These are phyloP conservation scores for Nomada goodeniana DNA, from an alignment of 2,888 invertebrate genomes.

Conservation along the genomic window DNA sequence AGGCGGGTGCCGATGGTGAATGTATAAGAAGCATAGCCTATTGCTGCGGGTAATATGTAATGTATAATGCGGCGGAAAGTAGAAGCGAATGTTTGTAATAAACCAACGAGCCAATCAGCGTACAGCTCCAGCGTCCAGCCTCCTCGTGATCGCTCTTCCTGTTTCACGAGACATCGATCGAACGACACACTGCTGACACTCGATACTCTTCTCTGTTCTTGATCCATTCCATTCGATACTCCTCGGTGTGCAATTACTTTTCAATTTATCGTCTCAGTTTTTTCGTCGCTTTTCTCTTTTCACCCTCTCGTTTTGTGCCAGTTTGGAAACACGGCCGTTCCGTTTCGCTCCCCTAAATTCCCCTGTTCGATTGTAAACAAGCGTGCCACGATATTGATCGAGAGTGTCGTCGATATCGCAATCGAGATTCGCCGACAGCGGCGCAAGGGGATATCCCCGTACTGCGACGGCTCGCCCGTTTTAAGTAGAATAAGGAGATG, in stretches of 20 bases:
- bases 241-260: neutral
- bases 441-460: no score
- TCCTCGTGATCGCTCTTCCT: slow-evolving; percentile 72
- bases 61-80: slow-evolving; percentile 79
- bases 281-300: neutral
- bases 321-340: no score
- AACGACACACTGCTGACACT: slow-evolving; percentile 57
- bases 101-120: slow-evolving; percentile 84
- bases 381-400: no score
- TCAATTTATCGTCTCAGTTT: neutral
- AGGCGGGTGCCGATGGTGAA: slow-evolving; percentile 81
- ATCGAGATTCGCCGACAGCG: no score
- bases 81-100: slow-evolving; percentile 83
- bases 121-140: slow-evolving; percentile 81
- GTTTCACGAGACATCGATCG: slow-evolving; percentile 75
- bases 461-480: no score
- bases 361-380: no score
- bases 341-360: no score
- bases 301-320: no score
- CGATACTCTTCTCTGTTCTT: neutral
- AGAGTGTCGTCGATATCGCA: no score
- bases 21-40: slow-evolving; percentile 80
- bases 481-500: no score
- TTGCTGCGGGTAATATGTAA: slow-evolving; percentile 79
- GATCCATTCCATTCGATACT: neutral